These are phyloP conservation scores for Hippocampus barbouri DNA, from an alignment of 2,113 vertebrate genomes.

Conservation along the genomic window DNA sequence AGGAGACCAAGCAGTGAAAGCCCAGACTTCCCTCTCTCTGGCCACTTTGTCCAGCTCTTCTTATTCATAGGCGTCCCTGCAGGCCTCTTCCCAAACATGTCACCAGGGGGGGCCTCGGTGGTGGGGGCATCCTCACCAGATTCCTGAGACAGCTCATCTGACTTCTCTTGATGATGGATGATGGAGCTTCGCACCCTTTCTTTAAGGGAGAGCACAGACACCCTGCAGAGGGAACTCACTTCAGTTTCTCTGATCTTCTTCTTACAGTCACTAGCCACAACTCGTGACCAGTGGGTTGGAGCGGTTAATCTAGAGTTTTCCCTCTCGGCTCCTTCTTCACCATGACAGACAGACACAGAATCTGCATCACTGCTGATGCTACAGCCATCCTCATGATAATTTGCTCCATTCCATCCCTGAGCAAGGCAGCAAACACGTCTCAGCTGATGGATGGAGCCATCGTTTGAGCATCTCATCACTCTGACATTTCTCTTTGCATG, in stretches of 20 bases:
- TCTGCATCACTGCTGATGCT: neutral
- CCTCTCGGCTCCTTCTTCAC: neutral
- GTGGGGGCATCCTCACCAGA: neutral
- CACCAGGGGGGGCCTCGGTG: neutral
- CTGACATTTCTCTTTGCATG: no score
- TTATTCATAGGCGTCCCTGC: neutral
- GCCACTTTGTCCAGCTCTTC: neutral
- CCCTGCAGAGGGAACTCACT: neutral
- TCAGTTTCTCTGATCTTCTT: neutral
- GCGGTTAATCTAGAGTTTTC: neutral
- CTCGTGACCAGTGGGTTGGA: neutral
- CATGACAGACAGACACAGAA: neutral
- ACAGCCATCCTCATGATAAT: neutral
- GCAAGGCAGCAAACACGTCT: neutral
- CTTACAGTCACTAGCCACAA: neutral
- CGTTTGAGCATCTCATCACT: neutral
- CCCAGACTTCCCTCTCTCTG: neutral
- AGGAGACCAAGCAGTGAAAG: neutral
- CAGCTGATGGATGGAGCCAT: neutral
- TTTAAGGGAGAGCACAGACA: neutral
- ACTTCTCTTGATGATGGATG: neutral
- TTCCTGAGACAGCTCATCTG: neutral
- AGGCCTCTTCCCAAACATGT: neutral
- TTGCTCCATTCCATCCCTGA: neutral
- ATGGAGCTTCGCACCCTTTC: neutral